Evolutionary conservation across 2,113 vertebrate species (phyloP), one percentile per base, ranked within the genome.

Genomic region (Maylandia zebra): DNA sequence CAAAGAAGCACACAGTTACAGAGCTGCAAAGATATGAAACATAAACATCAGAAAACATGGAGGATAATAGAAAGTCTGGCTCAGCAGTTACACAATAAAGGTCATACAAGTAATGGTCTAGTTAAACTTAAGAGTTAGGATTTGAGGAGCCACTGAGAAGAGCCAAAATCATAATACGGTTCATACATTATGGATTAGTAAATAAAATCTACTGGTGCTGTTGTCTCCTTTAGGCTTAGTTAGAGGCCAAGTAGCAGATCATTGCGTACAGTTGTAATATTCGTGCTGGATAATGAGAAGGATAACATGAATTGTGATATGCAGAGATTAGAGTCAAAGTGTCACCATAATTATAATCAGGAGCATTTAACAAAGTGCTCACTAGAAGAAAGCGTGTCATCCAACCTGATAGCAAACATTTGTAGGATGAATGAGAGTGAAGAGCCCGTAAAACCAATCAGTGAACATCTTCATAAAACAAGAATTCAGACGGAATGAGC

Each of bases 41-140:
- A 0, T 5, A 7, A 76, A 48, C 14, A 7, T 48, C 41, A 48
- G 24, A 48, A 48, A 43, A 27, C 36, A 9, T 41, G 36, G 36
- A 74, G 22, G 1, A 27, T 45, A 45, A 27, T 74, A 48, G 13
- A 27, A 76, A 48, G 69, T 48, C 9, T 27, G 41, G 13, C 0
- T 48, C 2, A 48, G 14, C 5, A 27, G 22, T 27, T 45, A 9
- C 69, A 45, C 38, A 27, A 24, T 9, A 24, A 71, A 74, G 38
- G 10, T 27, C 66, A 0, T n/a, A 64, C 32, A 64, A 36, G 1
- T 0, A 64, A 36, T 0, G 17, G 8, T n/a, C 17, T 36, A 36
- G 59, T 45, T 17, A 27, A 71, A 71, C 3, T 27, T 45, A 71
- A 24, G 12, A 38, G 1, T 27, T 22, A 45, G 22, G n/a, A 0